Base-by-base conservation (phyloP, 1,140 invertebrate genomes). In the Hormaphis cornu region DNA sequence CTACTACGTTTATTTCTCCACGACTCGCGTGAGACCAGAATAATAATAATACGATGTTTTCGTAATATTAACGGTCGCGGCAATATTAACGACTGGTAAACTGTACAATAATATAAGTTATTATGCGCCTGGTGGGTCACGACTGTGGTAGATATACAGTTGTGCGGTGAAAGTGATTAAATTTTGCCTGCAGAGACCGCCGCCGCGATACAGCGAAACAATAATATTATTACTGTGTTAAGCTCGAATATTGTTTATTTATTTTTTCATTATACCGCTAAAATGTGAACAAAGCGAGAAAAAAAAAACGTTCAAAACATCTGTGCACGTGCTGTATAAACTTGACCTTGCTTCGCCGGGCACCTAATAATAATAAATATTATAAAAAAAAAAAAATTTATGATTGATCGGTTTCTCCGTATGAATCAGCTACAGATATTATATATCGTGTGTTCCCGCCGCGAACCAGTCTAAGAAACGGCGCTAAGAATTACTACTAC, bases 41-140 rank as follows among this genome's bases (percentile, higher is more conserved):
- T 37, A 56, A 54, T 35, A 54, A 33, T 7, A 9, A 22, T 37
- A 24, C 24, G 40, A n/a, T 53, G 33, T 40, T 37, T 58, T 58
- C 54, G 24, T 58, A 40, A 58, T 58, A 30, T 58, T 58, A 58
- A 58, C 24, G 14, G 35, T 37, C 20, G 54, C 20, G n/a, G 24
- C 16, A n/a, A 20, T 35, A n/a, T n/a, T n/a, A n/a, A n/a, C n/a
- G 18, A 54, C 52, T 54, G 28, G 30, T 33, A n/a, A 20, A 54
- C 8, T 50, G 20, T 50, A 50, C 22, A 26, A n/a, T 2, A 44
- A 6, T 20, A 20, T 18, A 44, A n/a, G 4, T 24, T 37, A 37
- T 12, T 24, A 10, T 56, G 54, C 20, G 54, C 20, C 22, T 40
- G 20, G 54, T 40, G 22, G 20, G 54, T 58, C 54, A 58, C 54